Evolutionary conservation across 2,797 vertebrate species (phyloP).

Genomic region (Poecilia gillii): DNA sequence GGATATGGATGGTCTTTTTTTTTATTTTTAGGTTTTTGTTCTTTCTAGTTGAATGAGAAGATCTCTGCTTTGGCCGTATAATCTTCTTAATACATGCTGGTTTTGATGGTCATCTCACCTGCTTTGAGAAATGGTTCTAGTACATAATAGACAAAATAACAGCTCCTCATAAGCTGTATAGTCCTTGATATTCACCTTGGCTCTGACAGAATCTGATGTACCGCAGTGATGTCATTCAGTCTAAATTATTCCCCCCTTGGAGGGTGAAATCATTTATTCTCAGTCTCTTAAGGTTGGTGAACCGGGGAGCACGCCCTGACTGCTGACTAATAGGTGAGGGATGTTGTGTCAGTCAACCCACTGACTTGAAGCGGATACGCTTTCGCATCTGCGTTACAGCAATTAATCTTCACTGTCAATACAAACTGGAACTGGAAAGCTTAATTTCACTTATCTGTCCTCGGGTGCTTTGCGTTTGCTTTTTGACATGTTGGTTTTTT

Average conservation of each 20-base stretch:
- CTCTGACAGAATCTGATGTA: conserved; percentile 43
- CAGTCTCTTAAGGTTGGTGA: conserved; percentile 60
- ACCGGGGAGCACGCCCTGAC: conserved; percentile 56
- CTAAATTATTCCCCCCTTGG: conserved; percentile 61
- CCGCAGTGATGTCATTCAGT: conserved; percentile 61
- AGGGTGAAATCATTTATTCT: conserved; percentile 67
- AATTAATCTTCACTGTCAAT: conserved; percentile 29
- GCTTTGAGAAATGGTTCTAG: conserved; percentile 23
- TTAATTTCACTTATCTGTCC: conserved; percentile 24
- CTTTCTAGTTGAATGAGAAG: conserved; percentile 42
- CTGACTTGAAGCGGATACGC: conserved; percentile 32
- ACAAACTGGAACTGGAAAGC: conserved; percentile 17
- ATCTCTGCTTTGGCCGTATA: conserved; percentile 12
- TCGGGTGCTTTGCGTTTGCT: neutral
- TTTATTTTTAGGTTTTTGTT: conserved; percentile 1
- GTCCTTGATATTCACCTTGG: conserved; percentile 32
- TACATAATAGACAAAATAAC: conserved; percentile 38
- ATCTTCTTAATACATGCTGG: conserved; percentile 18
- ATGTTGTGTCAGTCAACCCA: conserved; percentile 60
- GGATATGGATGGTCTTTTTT: conserved; percentile 35
- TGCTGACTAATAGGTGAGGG: conserved; percentile 65
- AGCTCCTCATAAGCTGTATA: conserved; percentile 12
- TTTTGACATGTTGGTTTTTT: conserved; percentile 24
- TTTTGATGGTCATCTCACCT: conserved; percentile 42
- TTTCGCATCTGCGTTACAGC: conserved; percentile 23